A percentile compares a stretch with the other conserved stretches of the same genome.
Conservation (phyloP, 37 sponge, comb jelly and placozoan genomes). For the Bolinopsis microptera region DNA sequence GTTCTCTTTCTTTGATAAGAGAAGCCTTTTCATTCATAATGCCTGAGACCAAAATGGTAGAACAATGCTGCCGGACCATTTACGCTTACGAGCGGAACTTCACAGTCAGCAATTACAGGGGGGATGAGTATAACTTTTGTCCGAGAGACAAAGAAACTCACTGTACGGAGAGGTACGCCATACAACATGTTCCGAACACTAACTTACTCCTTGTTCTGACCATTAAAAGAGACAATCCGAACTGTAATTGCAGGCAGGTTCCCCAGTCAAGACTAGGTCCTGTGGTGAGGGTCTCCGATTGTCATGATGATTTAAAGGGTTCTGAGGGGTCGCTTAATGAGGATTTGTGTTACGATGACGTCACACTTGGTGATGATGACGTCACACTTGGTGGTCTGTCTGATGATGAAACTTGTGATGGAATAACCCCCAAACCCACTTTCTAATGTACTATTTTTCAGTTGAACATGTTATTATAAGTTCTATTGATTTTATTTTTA, state of each 20-base stretch:
- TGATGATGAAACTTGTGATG: too few species aligned
- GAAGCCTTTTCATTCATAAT: neutral
- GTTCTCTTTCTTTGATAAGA: neutral
- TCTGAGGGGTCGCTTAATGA: neutral
- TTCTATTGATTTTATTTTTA: too few species aligned
- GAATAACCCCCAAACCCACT: too few species aligned
- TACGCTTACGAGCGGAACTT: conserved; percentile 18
- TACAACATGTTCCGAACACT: conserved; percentile 27
- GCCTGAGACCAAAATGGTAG: neutral
- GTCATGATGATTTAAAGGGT: neutral
- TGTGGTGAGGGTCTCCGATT: neutral
- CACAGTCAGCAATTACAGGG: neutral
- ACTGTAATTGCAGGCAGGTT: neutral
- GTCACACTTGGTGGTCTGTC: too few species aligned
- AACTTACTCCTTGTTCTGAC: conserved; percentile 40
- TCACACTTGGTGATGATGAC: too few species aligned
- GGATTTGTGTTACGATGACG: conserved; percentile 18
- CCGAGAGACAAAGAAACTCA: neutral
- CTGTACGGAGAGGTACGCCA: neutral
- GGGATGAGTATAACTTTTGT: conserved; percentile 22
- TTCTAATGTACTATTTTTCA: too few species aligned
- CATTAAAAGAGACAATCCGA: neutral
- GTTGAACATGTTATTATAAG: too few species aligned
- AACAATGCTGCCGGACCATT: conserved; percentile 1
- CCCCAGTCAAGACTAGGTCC: neutral